Base-by-base conservation (phyloP, 1,140 invertebrate genomes). In the Drosophila ironensis region DNA sequence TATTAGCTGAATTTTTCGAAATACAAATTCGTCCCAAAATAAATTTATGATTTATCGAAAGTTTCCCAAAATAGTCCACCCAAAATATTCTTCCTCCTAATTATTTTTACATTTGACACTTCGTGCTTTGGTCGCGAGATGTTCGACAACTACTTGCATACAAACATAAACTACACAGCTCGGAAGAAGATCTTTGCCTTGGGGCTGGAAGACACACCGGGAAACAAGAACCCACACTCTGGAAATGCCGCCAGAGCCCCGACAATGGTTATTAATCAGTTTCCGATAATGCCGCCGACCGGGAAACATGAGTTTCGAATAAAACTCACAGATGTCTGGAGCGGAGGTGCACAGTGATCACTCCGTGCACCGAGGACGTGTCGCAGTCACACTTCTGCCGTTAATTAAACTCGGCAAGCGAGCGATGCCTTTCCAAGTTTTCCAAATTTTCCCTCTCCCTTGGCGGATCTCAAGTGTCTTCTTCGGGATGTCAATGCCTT, bases 191-290 rank as follows among this genome's bases (percentile, higher is more conserved):
- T 82, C 78, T 84, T 61, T 37, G 42, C 53, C 33, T 30, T 51
- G 20, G 0, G 1, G 14, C 22, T 11, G 11, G 44, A 11, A 33
- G 50, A 12, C 3, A 24, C 41, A 35, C 12, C 37, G 28, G 8
- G 11, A 35, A 44, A 57, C 27, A 38, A 28, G 48, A 46, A 35
- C 20, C n/a, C 42, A 41, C 38, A 37, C 52, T 60, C 42, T 38
- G 51, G 51, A 52, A 41, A 53, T 51, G 35, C 30, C 20, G 70
- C 35, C 54, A 48, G 25, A 19, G 60, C 44, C 47, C 41, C 77
- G 80, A 75, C 81, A 86, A 52, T 47, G 66, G 80, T 86, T 87
- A 87, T 86, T 86, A 87, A 86, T 86, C 80, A 86, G 71, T 80
- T 87, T 68, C 71, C 81, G 81, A 86, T 86, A 86, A 75, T 80